Evolutionary conservation across 2,888 invertebrate species (phyloP).

Genomic region (Netelia melanura): DNA sequence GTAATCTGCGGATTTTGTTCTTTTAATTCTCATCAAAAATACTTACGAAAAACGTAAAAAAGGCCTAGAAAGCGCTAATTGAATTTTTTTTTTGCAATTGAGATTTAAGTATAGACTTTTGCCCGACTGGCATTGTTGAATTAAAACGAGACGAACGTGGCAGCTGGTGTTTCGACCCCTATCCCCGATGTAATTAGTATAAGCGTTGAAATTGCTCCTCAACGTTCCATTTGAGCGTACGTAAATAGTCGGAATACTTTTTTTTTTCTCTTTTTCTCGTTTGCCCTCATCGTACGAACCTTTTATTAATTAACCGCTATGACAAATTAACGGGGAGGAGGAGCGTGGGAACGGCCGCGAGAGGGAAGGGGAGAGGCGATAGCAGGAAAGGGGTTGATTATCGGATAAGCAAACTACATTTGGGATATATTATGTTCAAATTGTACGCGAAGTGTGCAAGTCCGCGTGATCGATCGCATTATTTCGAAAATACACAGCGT

Average conservation of each 20-base stretch:
- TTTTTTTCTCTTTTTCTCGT: not conserved
- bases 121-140: not conserved
- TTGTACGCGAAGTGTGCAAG: too few relatives aligned
- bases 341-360: too few relatives aligned
- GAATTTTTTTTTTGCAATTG: not conserved
- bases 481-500: too few relatives aligned
- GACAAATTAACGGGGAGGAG: conserved; percentile 2
- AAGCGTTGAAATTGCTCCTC: conserved; percentile 33
- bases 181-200: conserved; percentile 42
- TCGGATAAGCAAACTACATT: too few relatives aligned
- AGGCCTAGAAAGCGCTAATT: not conserved
- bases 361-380: too few relatives aligned
- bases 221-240: conserved; percentile 22
- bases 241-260: not conserved
- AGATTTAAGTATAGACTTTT: not conserved
- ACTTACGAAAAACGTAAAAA: too few relatives aligned
- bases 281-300: conserved; percentile 19
- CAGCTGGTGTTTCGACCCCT: conserved; percentile 22
- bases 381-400: too few relatives aligned
- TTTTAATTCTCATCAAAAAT: too few relatives aligned
- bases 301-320: conserved; percentile 26
- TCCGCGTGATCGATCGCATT: too few relatives aligned
- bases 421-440: too few relatives aligned
- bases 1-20: too few relatives aligned
- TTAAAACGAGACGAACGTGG: conserved; percentile 19